A percentile compares a stretch with the other conserved stretches of the same genome.
Conservation (phyloP, 2,797 vertebrate genomes). For the Hozukius guyotensis region DNA sequence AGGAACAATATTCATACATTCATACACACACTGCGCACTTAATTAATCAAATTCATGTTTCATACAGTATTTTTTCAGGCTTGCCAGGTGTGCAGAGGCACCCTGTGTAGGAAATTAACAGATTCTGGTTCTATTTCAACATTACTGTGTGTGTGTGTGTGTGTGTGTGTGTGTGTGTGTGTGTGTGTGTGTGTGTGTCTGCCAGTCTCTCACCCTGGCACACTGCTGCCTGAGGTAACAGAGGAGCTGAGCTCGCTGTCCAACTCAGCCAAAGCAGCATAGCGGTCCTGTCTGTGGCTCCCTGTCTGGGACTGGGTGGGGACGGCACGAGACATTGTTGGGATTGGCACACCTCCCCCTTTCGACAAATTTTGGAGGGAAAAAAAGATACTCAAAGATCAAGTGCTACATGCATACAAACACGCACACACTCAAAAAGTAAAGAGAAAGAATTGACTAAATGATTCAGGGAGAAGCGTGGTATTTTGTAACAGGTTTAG, state of each 20-base stretch:
- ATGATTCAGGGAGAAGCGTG: background rate
- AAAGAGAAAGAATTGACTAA: background rate
- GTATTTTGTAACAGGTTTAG: background rate
- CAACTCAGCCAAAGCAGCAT: constrained; percentile 92
- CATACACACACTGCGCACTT: background rate
- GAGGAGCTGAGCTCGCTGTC: constrained; percentile 92
- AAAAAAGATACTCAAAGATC: background rate
- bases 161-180: background rate
- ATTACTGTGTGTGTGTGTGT: background rate
- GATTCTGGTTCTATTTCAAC: background rate
- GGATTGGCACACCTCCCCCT: constrained; percentile 80
- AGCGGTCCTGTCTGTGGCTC: constrained; percentile 88
- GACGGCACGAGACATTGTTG: constrained; percentile 80
- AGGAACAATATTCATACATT: background rate
- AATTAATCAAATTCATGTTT: background rate
- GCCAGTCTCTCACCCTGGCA: constrained; percentile 75
- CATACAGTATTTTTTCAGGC: background rate
- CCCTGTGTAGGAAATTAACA: background rate
- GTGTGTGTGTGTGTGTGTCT: background rate
- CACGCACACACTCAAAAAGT: background rate
- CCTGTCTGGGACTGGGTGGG: constrained; percentile 80
- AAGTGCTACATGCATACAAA: background rate
- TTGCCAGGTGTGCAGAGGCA: background rate
- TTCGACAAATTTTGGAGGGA: constrained; percentile 1
- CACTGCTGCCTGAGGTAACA: constrained; percentile 82